These are phyloP conservation scores for Ceratina australensis DNA, from an alignment of 1,140 invertebrate genomes.

Conservation along the genomic window DNA sequence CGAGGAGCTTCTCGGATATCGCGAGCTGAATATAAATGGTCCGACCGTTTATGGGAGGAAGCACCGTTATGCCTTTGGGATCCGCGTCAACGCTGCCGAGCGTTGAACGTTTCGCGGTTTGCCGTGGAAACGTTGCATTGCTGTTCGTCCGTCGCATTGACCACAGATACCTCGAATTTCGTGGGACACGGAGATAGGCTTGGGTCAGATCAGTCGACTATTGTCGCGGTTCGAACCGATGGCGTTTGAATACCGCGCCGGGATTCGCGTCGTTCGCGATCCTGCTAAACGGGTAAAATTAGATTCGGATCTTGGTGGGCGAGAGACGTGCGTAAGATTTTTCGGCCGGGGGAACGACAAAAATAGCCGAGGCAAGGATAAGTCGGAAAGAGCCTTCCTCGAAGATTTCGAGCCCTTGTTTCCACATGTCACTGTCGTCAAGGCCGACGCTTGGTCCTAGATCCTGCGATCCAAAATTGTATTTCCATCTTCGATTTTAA, in stretches of 20 bases:
- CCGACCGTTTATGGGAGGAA: conserved; percentile 15
- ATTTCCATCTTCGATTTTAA: no score
- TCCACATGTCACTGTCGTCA: no score
- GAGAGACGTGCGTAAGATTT: background rate
- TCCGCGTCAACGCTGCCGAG: background rate
- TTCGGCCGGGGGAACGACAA: background rate
- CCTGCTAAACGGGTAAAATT: conserved; percentile 28
- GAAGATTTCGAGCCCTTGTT: background rate
- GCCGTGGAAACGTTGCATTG: no score
- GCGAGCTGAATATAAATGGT: conserved; percentile 36
- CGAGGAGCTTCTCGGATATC: background rate
- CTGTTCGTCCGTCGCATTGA: no score
- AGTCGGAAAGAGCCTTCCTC: conserved; percentile 15
- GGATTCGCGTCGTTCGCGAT: conserved; percentile 6
- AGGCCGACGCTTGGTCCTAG: no score
- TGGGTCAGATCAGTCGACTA: background rate
- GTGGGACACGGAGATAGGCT: no score
- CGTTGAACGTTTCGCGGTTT: background rate
- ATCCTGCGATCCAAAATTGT: no score
- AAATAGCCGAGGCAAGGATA: background rate
- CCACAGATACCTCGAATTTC: no score
- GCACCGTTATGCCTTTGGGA: conserved; percentile 32
- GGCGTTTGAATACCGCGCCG: background rate
- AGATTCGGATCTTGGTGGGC: background rate
- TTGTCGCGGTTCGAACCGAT: conserved; percentile 13